Percentiles rank a stretch among this genome's conserved stretches.
These are phyloP conservation scores for Macaca fascicularis DNA, from an alignment of 2,113 vertebrate species.

Conservation along the genomic window T2T-MFA8v1.1 NC_088380.1:126033001-126033500, in stretches of 20 bases:
- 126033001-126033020: neutral
- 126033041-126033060: neutral
- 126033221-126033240: neutral
- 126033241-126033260: neutral
- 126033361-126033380: neutral
- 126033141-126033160: neutral
- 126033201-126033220: neutral
- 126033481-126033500: neutral
- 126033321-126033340: neutral
- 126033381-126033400: neutral
- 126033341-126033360: neutral
- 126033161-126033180: neutral
- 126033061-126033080: neutral
- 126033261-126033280: neutral
- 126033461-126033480: constrained; percentile 9
- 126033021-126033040: neutral
- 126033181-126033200: neutral
- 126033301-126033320: neutral
- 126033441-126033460: neutral
- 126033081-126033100: neutral
- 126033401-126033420: neutral
- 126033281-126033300: neutral
- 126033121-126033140: neutral
- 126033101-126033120: constrained; percentile 38
- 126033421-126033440: constrained; percentile 22